Conservation (phyloP, 2,888 invertebrate genomes). For the Drosophila niveifrons region DNA sequence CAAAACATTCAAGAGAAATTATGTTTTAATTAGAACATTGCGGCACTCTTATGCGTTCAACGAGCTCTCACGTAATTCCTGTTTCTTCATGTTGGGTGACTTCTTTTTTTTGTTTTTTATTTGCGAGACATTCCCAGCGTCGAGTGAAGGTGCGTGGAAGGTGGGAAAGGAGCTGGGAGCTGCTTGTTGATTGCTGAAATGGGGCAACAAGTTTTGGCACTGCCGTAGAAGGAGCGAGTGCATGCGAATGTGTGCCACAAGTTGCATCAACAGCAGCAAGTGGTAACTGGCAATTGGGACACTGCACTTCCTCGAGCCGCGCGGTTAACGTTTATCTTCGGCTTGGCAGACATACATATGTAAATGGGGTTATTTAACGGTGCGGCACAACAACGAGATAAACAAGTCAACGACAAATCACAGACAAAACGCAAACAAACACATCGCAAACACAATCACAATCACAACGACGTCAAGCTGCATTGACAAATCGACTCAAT, state of each 20-base stretch:
- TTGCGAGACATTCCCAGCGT: slow-evolving; percentile 6
- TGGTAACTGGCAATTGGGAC: slow-evolving; percentile 4
- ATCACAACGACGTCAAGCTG: slow-evolving; percentile 49
- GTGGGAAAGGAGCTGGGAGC: slow-evolving; percentile 32
- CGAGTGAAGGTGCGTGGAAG: slow-evolving; percentile 11
- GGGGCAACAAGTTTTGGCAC: slow-evolving; percentile 48
- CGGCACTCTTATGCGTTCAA: slow-evolving; percentile 53
- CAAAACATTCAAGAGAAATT: slow-evolving; percentile 27
- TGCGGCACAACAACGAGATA: slow-evolving; percentile 57
- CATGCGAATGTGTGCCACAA: slow-evolving; percentile 9
- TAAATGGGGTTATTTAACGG: slow-evolving; percentile 75
- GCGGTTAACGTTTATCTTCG: too few relatives aligned
- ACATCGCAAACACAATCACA: neutral
- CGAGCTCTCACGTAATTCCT: slow-evolving; percentile 37
- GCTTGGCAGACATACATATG: slow-evolving; percentile 42
- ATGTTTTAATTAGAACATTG: slow-evolving; percentile 73
- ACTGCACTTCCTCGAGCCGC: slow-evolving; percentile 11
- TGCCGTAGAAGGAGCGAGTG: slow-evolving; percentile 9
- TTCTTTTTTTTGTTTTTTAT: slow-evolving; percentile 11
- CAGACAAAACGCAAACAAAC: slow-evolving; percentile 48
- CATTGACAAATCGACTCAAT: slow-evolving; percentile 54
- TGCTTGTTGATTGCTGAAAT: slow-evolving; percentile 44
- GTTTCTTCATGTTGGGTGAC: slow-evolving; percentile 26
- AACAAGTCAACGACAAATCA: slow-evolving; percentile 38
- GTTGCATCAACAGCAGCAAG: slow-evolving; percentile 34